Evolutionary conservation across 2,797 vertebrate species (phyloP).

Genomic region (Chelidonichthys spinosus): DNA sequence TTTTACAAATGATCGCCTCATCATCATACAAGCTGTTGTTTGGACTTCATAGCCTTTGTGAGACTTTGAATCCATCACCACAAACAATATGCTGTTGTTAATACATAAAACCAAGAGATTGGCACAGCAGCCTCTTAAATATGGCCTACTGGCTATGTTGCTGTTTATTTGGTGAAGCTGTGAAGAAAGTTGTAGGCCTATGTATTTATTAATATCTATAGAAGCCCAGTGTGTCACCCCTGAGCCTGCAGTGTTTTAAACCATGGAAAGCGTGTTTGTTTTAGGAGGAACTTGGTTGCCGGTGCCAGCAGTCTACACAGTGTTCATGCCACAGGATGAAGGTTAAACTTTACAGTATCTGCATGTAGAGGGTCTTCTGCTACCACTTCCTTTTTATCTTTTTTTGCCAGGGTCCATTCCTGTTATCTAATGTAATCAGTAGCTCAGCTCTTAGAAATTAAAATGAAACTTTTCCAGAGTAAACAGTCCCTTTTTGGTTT

Average conservation of each 20-base stretch:
- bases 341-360: constrained; percentile 16
- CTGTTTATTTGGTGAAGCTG: too few species aligned
- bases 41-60: too few species aligned
- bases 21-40: too few species aligned
- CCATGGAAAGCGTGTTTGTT: constrained; percentile 12
- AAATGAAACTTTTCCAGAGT: constrained; percentile 6
- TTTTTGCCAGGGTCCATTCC: constrained; percentile 22
- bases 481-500: constrained; percentile 8
- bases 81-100: too few species aligned
- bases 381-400: constrained; percentile 1
- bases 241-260: constrained; percentile 11
- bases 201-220: too few species aligned
- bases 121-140: too few species aligned
- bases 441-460: constrained; percentile 17
- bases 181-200: too few species aligned
- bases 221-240: not conserved
- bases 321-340: constrained; percentile 13
- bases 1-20: too few species aligned
- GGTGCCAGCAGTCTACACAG: constrained; percentile 18
- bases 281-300: constrained; percentile 10
- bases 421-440: constrained; percentile 22
- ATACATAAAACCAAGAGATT: too few species aligned
- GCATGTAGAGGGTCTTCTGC: constrained; percentile 17
- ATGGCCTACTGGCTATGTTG: too few species aligned
- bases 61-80: too few species aligned